A percentile compares a stretch with the other conserved stretches of the same genome.
phyloP scores from a whole-genome alignment of 2,113 vertebrate genomes.

The Xenopus borealis region DNA sequence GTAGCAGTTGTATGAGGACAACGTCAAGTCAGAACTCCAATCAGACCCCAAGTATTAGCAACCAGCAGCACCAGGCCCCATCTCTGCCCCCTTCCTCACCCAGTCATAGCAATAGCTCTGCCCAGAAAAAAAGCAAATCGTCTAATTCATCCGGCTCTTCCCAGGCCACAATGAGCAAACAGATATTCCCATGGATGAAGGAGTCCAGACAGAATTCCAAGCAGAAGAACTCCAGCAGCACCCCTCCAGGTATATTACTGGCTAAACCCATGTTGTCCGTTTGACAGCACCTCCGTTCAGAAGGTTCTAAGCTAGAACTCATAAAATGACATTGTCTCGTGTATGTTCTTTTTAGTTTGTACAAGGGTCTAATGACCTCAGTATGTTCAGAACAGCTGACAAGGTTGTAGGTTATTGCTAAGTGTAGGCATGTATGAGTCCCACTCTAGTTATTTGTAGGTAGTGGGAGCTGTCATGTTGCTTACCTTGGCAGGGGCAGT shows the following conservation, averaged over 20 bases:
- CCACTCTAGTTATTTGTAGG: too few relatives aligned
- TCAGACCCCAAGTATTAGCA: slow-evolving; percentile 74
- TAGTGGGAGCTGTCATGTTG: too few relatives aligned
- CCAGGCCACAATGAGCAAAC: slow-evolving; percentile 87
- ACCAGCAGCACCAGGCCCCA: slow-evolving; percentile 72
- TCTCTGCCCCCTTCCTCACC: slow-evolving; percentile 81
- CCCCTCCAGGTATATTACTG: slow-evolving; percentile 77
- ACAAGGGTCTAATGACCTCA: too few relatives aligned
- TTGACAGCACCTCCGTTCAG: too few relatives aligned
- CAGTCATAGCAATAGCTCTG: slow-evolving; percentile 75
- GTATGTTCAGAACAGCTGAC: too few relatives aligned
- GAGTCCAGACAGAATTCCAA: slow-evolving; percentile 92
- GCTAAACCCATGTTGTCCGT: too few relatives aligned
- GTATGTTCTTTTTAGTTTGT: too few relatives aligned
- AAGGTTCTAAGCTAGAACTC: too few relatives aligned
- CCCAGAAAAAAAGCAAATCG: slow-evolving; percentile 86
- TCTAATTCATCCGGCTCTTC: slow-evolving; percentile 69
- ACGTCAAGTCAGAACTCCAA: slow-evolving; percentile 72
- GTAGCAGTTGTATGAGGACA: slow-evolving; percentile 90
- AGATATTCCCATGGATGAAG: slow-evolving; percentile 99
- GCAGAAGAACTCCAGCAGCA: slow-evolving; percentile 82
- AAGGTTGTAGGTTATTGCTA: too few relatives aligned
- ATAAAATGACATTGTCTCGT: too few relatives aligned
- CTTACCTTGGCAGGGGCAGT: too few relatives aligned
- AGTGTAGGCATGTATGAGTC: too few relatives aligned